phyloP scores from a whole-genome alignment of 2,797 vertebrate species.

The Epinephelus malabaricus region DNA sequence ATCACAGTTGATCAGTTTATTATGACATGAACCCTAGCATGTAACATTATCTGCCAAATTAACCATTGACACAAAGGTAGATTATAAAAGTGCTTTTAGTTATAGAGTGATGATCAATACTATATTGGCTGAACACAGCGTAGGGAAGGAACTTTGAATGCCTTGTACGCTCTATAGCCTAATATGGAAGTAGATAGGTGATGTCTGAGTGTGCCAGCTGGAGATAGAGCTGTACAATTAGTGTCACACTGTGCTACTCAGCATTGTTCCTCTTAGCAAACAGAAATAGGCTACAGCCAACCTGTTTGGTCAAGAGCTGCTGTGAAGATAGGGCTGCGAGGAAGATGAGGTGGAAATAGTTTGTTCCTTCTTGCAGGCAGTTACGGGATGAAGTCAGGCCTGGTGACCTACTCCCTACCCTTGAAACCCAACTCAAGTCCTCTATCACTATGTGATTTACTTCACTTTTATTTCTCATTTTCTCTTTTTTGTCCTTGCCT shows the following conservation, averaged over 20 bases:
- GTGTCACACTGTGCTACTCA: conserved; percentile 31
- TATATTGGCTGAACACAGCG: neutral
- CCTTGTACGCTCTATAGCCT: neutral
- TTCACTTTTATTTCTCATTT: neutral
- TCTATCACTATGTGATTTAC: neutral
- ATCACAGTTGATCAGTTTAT: neutral
- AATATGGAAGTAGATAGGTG: conserved; percentile 18
- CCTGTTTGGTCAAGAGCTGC: conserved; percentile 23
- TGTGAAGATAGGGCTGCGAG: conserved; percentile 18
- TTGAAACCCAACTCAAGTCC: conserved; percentile 40
- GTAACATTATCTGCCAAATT: neutral
- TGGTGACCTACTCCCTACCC: conserved; percentile 41
- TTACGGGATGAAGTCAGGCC: neutral
- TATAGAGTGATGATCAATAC: neutral
- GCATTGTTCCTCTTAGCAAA: conserved; percentile 36
- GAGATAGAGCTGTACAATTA: conserved; percentile 31
- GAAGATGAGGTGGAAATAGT: conserved; percentile 39
- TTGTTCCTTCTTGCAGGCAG: conserved; percentile 28
- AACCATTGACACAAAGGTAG: neutral
- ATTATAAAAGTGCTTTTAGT: neutral
- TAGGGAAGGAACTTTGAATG: neutral
- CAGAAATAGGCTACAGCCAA: conserved; percentile 9
- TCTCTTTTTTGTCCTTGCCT: conserved; percentile 10
- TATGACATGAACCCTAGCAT: neutral
- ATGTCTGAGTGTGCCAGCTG: conserved; percentile 20